Conservation (phyloP, 2,797 vertebrate genomes). For the Pangasius djambal region DNA sequence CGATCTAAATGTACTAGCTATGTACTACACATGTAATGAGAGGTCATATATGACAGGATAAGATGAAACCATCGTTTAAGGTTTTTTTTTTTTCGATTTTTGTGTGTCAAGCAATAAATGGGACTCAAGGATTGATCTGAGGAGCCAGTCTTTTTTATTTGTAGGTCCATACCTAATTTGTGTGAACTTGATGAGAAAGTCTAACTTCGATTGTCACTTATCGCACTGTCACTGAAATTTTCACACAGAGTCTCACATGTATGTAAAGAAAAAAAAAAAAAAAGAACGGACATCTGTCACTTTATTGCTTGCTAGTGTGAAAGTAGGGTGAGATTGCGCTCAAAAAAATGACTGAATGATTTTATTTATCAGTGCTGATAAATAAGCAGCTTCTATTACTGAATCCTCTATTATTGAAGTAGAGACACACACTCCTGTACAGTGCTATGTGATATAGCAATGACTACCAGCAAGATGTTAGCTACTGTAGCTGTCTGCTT, state of each 20-base stretch:
- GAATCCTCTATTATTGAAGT: neutral
- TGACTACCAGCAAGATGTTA: neutral
- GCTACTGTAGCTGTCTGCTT: too few relatives aligned
- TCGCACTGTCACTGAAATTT: neutral
- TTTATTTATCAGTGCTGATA: neutral
- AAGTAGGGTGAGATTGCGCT: neutral
- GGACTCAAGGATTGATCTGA: neutral
- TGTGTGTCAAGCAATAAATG: neutral
- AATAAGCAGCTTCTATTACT: neutral
- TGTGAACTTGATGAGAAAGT: neutral
- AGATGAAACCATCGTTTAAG: neutral
- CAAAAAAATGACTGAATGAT: neutral
- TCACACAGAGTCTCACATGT: neutral
- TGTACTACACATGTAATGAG: neutral
- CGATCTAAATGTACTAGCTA: neutral
- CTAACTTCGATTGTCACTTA: neutral
- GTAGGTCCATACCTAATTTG: neutral
- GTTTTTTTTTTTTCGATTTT: neutral
- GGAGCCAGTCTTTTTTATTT: too few relatives aligned
- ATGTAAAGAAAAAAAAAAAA: neutral
- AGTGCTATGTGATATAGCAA: neutral
- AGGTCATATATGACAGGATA: neutral
- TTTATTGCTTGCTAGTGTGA: neutral
- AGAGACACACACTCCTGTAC: neutral
- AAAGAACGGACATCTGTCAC: neutral